Percentiles rank a stretch among this genome's conserved stretches.
Evolutionary conservation across 2,113 vertebrate genomes (phyloP).

Genomic region (Tragelaphus imberbis): DNA sequence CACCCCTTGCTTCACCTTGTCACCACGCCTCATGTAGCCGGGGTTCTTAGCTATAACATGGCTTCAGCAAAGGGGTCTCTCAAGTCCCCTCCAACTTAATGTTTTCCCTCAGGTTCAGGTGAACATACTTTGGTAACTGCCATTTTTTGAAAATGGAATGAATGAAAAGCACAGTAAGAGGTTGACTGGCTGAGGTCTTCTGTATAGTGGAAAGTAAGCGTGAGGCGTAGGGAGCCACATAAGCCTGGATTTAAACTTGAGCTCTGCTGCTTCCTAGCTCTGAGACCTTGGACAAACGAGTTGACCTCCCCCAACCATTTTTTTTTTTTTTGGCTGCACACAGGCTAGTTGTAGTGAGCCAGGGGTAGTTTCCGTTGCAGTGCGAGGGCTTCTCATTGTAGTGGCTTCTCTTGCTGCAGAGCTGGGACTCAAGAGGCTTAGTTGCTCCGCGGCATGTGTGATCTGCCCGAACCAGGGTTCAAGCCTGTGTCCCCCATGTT

Average conservation of each 20-base stretch:
- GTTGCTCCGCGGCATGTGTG: not conserved
- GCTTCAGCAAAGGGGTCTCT: not conserved
- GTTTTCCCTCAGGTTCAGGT: not conserved
- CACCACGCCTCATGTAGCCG: not conserved
- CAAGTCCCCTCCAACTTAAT: not conserved
- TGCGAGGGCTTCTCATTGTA: not conserved
- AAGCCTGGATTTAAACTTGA: not conserved
- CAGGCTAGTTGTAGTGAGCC: not conserved
- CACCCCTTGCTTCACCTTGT: not conserved
- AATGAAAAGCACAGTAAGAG: not conserved
- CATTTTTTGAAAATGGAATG: not conserved
- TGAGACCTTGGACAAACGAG: not conserved
- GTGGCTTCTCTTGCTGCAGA: not conserved
- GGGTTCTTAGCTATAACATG: not conserved
- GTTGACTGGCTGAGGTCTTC: not conserved
- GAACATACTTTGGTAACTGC: not conserved
- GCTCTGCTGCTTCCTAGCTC: not conserved
- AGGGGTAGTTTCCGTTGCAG: not conserved
- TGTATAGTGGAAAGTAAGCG: accelerated
- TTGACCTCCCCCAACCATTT: not conserved
- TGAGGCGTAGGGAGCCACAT: not conserved
- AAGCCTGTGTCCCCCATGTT: not conserved
- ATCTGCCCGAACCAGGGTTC: not conserved
- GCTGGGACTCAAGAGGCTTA: not conserved
- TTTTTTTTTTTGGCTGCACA: not conserved